Evolutionary conservation across 1,140 invertebrate genomes (phyloP).

Genomic region (Lepidurus packardi): DNA sequence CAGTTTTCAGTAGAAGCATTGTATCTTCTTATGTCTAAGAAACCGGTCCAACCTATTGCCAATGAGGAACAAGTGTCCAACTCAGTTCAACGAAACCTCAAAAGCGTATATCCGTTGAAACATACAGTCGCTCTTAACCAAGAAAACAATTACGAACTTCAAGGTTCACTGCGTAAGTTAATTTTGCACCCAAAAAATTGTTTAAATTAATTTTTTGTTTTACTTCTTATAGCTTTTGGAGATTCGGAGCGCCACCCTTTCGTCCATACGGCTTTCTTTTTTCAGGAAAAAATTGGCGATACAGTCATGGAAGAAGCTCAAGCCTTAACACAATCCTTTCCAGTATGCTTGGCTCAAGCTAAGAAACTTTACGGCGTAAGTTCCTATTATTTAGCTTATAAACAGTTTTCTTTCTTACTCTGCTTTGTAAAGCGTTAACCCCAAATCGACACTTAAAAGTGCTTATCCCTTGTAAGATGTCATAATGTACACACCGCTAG

Average conservation of each 20-base stretch:
- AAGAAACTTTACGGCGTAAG: constrained; percentile 62
- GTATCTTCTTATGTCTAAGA: constrained; percentile 56
- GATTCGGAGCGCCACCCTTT: neutral
- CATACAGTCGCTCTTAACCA: constrained; percentile 59
- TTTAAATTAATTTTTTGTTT: neutral
- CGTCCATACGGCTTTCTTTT: constrained; percentile 69
- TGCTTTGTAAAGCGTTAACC: too few relatives aligned
- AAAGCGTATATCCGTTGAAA: constrained; percentile 64
- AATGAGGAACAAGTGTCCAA: constrained; percentile 43
- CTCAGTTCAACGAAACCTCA: constrained; percentile 50
- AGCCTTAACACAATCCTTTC: constrained; percentile 63
- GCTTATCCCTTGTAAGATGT: too few relatives aligned
- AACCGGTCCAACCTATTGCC: constrained; percentile 53
- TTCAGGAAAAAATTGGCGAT: constrained; percentile 53
- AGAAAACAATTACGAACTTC: constrained; percentile 57
- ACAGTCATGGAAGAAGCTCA: constrained; percentile 28
- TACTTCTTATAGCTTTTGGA: constrained; percentile 26
- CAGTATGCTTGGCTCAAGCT: constrained; percentile 61
- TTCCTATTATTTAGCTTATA: constrained; percentile 34
- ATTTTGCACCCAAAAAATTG: constrained; percentile 7
- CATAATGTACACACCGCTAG: too few relatives aligned
- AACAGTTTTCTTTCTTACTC: too few relatives aligned
- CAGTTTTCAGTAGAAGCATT: constrained; percentile 59
- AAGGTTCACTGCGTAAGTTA: constrained; percentile 64
- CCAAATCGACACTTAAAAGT: too few relatives aligned